Evolutionary conservation across 2,888 invertebrate species (phyloP), one percentile per base, ranked within the genome.

Genomic region (Melanargia galathea): DNA sequence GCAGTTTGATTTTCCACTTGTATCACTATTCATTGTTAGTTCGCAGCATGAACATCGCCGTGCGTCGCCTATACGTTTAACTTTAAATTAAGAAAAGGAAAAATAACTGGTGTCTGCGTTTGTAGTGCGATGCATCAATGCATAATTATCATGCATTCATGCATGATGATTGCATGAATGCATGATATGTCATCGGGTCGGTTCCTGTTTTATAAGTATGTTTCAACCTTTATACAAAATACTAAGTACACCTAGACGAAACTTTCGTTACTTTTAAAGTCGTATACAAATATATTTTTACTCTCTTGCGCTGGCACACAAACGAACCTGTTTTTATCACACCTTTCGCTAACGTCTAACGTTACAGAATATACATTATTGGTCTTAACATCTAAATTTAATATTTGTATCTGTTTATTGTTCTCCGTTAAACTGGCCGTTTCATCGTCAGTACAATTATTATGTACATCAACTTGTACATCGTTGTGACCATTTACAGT

Each of bases 331-430:
- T 86, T 90, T 66, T 73, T 84, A 61, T 90, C 90, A 60, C 66
- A 71, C 43, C 68, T 71, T n/a, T 88, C 87, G 66, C 80, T 88
- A 76, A 90, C 84, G 72, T 90, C 90, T 84, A 91, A 78, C 57
- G 89, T 91, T 76, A 90, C 89, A 68, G 90, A 88, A 84, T 90
- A 90, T 48, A 90, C 90, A 79, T 84, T 88, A 74, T 90, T 90
- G 54, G 89, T 90, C 74, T 90, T 91, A 74, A 87, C 84, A 77
- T 91, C 91, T 88, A 91, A 73, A 73, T 91, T 91, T 70, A 91
- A 82, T 87, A 91, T 90, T 83, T 91, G 91, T 84, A 90, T 85
- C 72, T 90, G 89, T 79, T 89, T 90, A 87, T 89, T 90, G 83
- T 89, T 88, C 79, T 89, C 86, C 69, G 73, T 81, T 72, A 75